Conservation (phyloP, 2,113 vertebrate species). For the Vimba vimba region DNA sequence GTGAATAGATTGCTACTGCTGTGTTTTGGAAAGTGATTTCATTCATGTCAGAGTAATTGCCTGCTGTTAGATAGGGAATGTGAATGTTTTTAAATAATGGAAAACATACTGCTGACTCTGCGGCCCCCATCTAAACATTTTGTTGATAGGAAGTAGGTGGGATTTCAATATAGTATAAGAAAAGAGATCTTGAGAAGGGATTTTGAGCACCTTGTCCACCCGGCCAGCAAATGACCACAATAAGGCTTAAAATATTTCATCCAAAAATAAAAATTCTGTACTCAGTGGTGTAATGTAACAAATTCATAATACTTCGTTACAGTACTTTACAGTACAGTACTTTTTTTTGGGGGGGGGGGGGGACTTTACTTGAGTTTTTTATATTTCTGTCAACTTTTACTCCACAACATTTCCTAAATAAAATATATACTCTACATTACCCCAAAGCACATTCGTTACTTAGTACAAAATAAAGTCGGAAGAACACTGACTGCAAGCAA, state of each 20-base stretch:
- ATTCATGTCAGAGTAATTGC: slow-evolving; percentile 47
- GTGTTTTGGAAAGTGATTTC: slow-evolving; percentile 49
- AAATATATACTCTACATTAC: too few species aligned
- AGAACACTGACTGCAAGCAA: too few species aligned
- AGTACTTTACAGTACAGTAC: too few species aligned
- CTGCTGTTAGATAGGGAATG: slow-evolving; percentile 40
- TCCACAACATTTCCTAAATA: too few species aligned
- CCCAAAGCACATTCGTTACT: too few species aligned
- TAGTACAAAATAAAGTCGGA: too few species aligned
- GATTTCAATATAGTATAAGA: not conserved
- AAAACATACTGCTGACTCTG: slow-evolving; percentile 20
- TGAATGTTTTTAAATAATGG: slow-evolving; percentile 51
- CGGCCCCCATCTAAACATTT: not conserved
- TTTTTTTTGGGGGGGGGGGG: too few species aligned
- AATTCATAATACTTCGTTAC: too few species aligned
- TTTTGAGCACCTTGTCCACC: not conserved
- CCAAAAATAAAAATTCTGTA: not conserved
- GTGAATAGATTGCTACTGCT: slow-evolving; percentile 50
- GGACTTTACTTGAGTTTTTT: too few species aligned
- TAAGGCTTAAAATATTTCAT: not conserved
- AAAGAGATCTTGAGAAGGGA: not conserved
- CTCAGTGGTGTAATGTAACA: too few species aligned
- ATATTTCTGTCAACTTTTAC: too few species aligned
- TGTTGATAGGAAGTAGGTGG: not conserved
- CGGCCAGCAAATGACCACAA: not conserved